phyloP scores from a whole-genome alignment of 2,797 vertebrate genomes.

The Bradypodion ventrale region DNA sequence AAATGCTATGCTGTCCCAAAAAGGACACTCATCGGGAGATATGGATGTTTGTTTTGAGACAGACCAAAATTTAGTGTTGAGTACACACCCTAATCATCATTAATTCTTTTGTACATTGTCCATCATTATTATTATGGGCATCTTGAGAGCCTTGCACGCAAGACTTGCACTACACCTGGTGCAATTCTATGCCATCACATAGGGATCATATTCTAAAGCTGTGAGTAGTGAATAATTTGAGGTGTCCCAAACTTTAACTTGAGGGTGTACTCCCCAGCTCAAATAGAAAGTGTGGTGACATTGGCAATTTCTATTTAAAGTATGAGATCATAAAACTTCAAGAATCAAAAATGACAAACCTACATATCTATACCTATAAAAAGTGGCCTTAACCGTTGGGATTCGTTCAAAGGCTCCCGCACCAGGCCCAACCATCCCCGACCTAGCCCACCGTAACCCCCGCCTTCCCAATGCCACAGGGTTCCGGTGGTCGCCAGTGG shows the following conservation, averaged over 20 bases:
- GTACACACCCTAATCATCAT: background rate
- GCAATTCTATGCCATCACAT: background rate
- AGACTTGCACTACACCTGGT: background rate
- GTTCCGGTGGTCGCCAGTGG: too few species aligned
- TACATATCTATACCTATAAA: too few species aligned
- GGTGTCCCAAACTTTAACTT: background rate
- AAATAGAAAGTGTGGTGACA: background rate
- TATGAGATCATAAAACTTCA: background rate
- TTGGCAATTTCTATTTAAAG: background rate
- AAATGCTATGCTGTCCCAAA: too few species aligned
- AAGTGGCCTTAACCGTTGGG: too few species aligned
- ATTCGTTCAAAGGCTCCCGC: too few species aligned
- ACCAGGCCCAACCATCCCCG: too few species aligned
- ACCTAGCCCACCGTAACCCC: too few species aligned
- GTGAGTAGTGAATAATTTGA: background rate
- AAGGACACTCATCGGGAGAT: background rate
- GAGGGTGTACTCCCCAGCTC: background rate
- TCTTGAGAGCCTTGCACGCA: background rate
- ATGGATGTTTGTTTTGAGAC: background rate
- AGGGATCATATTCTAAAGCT: too few species aligned
- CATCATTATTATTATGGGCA: background rate
- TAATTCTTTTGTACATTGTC: background rate
- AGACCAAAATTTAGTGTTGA: background rate
- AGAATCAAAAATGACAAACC: background rate
- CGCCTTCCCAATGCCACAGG: too few species aligned